Conservation (phyloP, 2,888 invertebrate species). For the Lingula anatina region DNA sequence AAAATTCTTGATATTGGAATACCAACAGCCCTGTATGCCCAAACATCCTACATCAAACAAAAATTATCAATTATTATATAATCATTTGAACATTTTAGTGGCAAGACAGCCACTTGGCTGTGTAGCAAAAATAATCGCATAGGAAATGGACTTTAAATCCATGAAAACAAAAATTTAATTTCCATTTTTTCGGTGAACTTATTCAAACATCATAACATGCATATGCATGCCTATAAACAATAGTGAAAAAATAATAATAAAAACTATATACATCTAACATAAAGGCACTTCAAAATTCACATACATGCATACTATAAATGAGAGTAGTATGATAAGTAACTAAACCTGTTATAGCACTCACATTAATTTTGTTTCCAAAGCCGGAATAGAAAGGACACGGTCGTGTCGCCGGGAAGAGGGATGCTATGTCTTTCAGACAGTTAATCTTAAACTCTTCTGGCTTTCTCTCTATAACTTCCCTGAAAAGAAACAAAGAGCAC, state of each 20-base stretch:
- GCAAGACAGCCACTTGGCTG: too few species aligned
- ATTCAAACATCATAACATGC: too few species aligned
- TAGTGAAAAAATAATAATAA: too few species aligned
- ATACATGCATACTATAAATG: too few species aligned
- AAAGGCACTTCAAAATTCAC: too few species aligned
- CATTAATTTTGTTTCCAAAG: slow-evolving; percentile 97
- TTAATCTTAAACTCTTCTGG: slow-evolving; percentile 99
- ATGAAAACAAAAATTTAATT: too few species aligned
- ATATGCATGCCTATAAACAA: too few species aligned
- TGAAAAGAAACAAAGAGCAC: slow-evolving; percentile 37
- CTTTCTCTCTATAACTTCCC: slow-evolving; percentile 98
- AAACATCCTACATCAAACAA: slow-evolving; percentile 73
- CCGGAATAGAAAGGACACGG: slow-evolving; percentile 95
- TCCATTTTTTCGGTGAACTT: too few species aligned
- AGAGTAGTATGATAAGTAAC: too few species aligned
- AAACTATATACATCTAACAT: too few species aligned
- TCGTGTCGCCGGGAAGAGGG: slow-evolving; percentile 75
- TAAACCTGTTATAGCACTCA: slow-evolving; percentile 64
- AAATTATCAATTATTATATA: background rate
- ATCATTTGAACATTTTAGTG: background rate
- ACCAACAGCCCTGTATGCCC: slow-evolving; percentile 93
- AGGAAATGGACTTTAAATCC: too few species aligned
- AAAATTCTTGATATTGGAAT: slow-evolving; percentile 95
- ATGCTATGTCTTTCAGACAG: slow-evolving; percentile 91
- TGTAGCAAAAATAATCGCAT: too few species aligned